Percentiles rank a stretch among this genome's conserved stretches.
phyloP scores from a whole-genome alignment of 2,113 vertebrate genomes.

The Oenanthe oenanthe region DNA sequence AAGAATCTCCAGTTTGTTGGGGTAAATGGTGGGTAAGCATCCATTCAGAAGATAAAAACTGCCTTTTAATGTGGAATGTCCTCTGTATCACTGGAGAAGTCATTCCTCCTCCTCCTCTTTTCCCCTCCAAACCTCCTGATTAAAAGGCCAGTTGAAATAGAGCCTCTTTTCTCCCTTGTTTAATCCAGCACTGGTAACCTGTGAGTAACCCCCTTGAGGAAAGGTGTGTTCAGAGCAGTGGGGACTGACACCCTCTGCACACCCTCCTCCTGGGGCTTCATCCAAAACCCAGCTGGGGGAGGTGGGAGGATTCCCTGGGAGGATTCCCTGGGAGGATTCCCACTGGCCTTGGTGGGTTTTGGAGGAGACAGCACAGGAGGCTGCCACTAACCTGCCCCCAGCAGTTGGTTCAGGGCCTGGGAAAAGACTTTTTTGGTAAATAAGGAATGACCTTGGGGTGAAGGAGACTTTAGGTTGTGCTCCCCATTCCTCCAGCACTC shows the following conservation, averaged over 20 bases:
- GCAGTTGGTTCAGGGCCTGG: not conserved
- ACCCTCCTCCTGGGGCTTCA: not conserved
- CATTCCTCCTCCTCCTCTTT: not conserved
- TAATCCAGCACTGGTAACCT: not conserved
- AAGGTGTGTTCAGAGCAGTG: not conserved
- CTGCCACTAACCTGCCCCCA: not conserved
- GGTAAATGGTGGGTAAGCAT: constrained; percentile 99
- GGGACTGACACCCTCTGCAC: not conserved
- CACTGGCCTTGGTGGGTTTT: not conserved
- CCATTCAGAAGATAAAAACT: constrained; percentile 55
- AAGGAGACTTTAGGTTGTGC: not conserved
- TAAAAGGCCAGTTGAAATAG: constrained; percentile 46
- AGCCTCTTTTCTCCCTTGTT: constrained; percentile 33
- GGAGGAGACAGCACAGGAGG: not conserved
- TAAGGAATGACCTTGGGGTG: not conserved
- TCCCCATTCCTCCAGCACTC: not conserved
- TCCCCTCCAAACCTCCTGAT: constrained; percentile 14
- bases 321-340: not conserved
- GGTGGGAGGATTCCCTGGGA: not conserved
- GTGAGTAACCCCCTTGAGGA: not conserved
- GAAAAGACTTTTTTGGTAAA: not conserved
- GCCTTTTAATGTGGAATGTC: not conserved
- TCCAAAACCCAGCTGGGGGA: not conserved
- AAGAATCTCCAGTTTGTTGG: constrained; percentile 99
- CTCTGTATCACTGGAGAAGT: not conserved